Evolutionary conservation across 2,888 invertebrate species (phyloP).

Genomic region (Agonopterix subpropinquella): DNA sequence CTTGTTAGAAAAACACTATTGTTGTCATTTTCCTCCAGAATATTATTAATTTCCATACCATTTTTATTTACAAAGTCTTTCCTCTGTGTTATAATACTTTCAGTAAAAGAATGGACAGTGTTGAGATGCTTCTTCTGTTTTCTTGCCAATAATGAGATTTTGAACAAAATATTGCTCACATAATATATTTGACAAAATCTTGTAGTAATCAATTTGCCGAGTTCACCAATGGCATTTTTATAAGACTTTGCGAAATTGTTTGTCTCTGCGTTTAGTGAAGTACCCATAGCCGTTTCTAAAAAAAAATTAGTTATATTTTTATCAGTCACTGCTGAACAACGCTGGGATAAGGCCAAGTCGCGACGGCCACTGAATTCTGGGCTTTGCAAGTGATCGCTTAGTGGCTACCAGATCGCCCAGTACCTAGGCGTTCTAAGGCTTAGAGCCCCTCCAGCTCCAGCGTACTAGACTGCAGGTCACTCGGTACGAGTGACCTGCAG

Average conservation of each 20-base stretch:
- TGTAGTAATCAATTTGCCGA: constrained; percentile 44
- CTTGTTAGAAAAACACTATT: constrained; percentile 23
- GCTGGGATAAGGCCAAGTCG: too few species aligned
- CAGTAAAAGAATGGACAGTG: constrained; percentile 51
- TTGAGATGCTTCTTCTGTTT: constrained; percentile 51
- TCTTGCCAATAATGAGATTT: constrained; percentile 37
- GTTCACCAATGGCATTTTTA: constrained; percentile 67
- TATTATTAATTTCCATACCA: constrained; percentile 8
- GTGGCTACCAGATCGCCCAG: too few species aligned
- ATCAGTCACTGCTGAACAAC: too few species aligned
- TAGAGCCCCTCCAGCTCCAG: too few species aligned
- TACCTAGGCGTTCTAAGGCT: too few species aligned
- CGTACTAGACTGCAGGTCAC: too few species aligned
- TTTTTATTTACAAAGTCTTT: constrained; percentile 16
- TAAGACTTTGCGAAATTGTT: constrained; percentile 61
- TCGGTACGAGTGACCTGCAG: too few species aligned
- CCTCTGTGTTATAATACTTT: constrained; percentile 46
- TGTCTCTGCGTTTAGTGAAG: constrained; percentile 65
- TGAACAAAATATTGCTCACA: constrained; percentile 36
- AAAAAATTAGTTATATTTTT: background rate
- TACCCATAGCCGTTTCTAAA: constrained; percentile 48
- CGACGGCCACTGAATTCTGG: too few species aligned
- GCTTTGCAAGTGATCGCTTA: too few species aligned
- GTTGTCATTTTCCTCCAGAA: constrained; percentile 5
- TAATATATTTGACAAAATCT: constrained; percentile 66